Evolutionary conservation across 2,797 vertebrate species (phyloP).

Genomic region (Diplodus sargus): DNA sequence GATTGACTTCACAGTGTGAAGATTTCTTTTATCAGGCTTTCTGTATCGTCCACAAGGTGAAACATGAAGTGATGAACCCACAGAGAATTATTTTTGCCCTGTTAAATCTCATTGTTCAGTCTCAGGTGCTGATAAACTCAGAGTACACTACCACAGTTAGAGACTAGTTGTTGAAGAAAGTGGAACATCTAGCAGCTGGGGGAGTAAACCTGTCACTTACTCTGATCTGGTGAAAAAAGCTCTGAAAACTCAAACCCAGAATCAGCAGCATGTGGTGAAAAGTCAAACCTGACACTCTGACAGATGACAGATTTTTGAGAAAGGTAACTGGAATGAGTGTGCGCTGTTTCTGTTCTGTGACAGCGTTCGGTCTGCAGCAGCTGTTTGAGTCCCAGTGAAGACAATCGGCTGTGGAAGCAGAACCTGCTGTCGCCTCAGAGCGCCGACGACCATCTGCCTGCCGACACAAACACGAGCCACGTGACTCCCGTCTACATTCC

Average conservation of each 20-base stretch:
- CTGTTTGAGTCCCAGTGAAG: not conserved
- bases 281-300: not conserved
- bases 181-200: not conserved
- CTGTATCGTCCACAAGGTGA: too few species aligned
- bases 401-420: not conserved
- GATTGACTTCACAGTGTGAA: too few species aligned
- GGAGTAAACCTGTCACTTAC: not conserved
- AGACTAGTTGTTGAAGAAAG: not conserved
- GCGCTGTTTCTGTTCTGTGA: not conserved
- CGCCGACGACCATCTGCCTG: constrained; percentile 22
- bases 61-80: too few species aligned
- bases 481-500: not conserved
- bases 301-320: not conserved
- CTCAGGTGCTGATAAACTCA: not conserved
- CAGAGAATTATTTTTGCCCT: too few species aligned
- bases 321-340: not conserved
- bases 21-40: too few species aligned
- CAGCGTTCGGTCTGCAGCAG: constrained; percentile 18
- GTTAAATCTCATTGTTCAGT: too few species aligned
- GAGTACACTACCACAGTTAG: not conserved
- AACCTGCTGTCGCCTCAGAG: constrained; percentile 21
- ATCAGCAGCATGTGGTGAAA: not conserved
- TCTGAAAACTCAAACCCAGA: not conserved
- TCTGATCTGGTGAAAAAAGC: too few species aligned
- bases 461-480: not conserved